A percentile compares a stretch with the other conserved stretches of the same genome.
These are phyloP conservation scores for Heliconius erato DNA, from an alignment of 2,888 invertebrate species.

Conservation along the genomic window DNA sequence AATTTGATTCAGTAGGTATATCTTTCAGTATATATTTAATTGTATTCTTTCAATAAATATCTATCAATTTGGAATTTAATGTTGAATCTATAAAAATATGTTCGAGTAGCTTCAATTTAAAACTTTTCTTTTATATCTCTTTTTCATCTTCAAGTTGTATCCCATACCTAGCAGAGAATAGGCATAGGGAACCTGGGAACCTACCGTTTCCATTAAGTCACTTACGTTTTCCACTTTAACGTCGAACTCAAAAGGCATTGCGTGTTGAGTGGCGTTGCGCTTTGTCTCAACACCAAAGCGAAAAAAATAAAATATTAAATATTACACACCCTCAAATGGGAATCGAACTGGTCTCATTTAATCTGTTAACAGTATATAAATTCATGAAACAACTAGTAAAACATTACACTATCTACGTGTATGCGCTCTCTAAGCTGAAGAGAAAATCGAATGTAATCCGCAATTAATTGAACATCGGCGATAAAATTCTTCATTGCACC, in stretches of 20 bases:
- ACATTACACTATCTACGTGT: constrained; percentile 26
- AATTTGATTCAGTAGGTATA: neutral
- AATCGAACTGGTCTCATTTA: neutral
- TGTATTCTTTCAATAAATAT: neutral
- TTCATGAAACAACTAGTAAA: constrained; percentile 27
- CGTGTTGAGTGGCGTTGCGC: too few relatives aligned
- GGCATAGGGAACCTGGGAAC: too few relatives aligned
- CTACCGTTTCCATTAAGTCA: too few relatives aligned
- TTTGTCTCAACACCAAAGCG: too few relatives aligned
- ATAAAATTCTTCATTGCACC: constrained; percentile 51
- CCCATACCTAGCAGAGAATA: too few relatives aligned
- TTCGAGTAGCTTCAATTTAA: neutral
- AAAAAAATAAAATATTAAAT: too few relatives aligned
- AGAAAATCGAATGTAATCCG: constrained; percentile 46
- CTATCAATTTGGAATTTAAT: neutral
- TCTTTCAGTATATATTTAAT: neutral
- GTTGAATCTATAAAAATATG: neutral
- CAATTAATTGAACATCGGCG: constrained; percentile 51
- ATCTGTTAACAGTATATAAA: constrained; percentile 30
- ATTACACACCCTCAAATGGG: too few relatives aligned
- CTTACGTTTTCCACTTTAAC: too few relatives aligned
- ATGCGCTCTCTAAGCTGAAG: constrained; percentile 29
- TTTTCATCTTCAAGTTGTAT: too few relatives aligned
- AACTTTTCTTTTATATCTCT: constrained; percentile 10
- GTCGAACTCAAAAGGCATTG: too few relatives aligned